Evolutionary conservation across 2,797 vertebrate genomes (phyloP).

Genomic region (Emys orbicularis): DNA sequence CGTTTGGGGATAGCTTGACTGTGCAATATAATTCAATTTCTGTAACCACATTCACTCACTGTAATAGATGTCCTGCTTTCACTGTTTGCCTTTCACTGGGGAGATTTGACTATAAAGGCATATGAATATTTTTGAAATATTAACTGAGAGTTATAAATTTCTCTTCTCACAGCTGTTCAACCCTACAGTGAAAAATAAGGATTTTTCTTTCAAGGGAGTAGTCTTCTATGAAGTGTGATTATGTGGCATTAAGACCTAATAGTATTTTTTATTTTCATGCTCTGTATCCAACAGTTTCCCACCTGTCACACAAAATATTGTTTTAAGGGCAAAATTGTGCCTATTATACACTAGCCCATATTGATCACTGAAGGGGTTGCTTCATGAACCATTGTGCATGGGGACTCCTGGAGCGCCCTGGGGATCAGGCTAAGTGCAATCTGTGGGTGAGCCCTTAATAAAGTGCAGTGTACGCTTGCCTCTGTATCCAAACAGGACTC

Average conservation of each 20-base stretch:
- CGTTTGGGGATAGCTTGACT: slow-evolving; percentile 6
- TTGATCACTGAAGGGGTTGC: background rate
- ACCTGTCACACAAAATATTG: background rate
- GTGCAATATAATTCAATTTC: background rate
- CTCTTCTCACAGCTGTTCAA: background rate
- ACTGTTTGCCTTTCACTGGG: background rate
- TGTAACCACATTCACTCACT: background rate
- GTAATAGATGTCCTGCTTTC: slow-evolving; percentile 21
- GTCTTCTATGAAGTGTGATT: background rate
- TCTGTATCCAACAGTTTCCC: background rate
- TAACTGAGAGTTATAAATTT: background rate
- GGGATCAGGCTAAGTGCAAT: background rate
- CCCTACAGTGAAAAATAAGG: background rate
- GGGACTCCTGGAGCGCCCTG: background rate
- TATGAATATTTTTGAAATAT: background rate
- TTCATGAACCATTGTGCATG: background rate
- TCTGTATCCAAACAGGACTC: background rate
- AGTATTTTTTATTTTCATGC: background rate
- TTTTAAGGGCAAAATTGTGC: background rate
- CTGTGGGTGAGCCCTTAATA: background rate
- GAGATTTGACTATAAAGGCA: slow-evolving; percentile 10
- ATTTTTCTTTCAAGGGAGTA: background rate
- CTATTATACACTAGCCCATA: background rate
- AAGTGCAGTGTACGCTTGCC: background rate
- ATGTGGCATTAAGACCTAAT: background rate